Evolutionary conservation across 2,888 invertebrate species (phyloP).

Genomic region (Cryptus armator): DNA sequence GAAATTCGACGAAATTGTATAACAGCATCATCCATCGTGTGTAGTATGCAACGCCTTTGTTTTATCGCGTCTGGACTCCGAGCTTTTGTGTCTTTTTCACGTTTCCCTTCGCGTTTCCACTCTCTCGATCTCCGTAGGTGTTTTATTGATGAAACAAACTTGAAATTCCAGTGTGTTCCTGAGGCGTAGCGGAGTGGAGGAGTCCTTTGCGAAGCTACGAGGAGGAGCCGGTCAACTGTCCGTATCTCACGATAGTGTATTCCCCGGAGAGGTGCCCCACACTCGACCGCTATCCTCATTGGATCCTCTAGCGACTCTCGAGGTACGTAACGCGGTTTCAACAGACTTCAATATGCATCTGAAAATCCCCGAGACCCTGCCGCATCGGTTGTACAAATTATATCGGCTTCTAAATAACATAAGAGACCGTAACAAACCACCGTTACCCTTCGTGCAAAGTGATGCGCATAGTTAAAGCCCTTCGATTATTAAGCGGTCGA

Average conservation of each 20-base stretch:
- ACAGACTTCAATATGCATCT: constrained; percentile 32
- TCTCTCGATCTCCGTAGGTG: constrained; percentile 29
- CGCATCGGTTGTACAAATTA: constrained; percentile 39
- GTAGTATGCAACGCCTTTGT: constrained; percentile 16
- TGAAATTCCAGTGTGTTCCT: constrained; percentile 78
- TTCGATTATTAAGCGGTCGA: background rate
- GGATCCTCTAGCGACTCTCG: constrained; percentile 81
- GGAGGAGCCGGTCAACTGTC: constrained; percentile 88
- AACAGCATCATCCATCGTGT: constrained; percentile 15
- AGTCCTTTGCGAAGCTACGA: constrained; percentile 80
- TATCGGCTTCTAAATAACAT: background rate
- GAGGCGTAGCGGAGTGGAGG: constrained; percentile 79
- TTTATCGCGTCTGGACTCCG: constrained; percentile 22
- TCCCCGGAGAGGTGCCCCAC: constrained; percentile 89
- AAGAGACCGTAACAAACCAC: background rate
- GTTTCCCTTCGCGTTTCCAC: constrained; percentile 14
- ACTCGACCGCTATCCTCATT: constrained; percentile 82
- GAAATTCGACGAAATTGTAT: constrained; percentile 15
- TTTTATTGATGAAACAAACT: constrained; percentile 63
- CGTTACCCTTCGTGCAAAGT: background rate
- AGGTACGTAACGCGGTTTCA: constrained; percentile 76
- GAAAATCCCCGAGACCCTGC: background rate
- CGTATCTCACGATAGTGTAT: constrained; percentile 96
- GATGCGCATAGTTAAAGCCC: background rate
- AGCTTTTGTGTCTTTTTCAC: constrained; percentile 39